Percentiles rank a stretch among this genome's conserved stretches.
phyloP scores from a whole-genome alignment of 1,140 invertebrate genomes.

The Cydia fagiglandana region DNA sequence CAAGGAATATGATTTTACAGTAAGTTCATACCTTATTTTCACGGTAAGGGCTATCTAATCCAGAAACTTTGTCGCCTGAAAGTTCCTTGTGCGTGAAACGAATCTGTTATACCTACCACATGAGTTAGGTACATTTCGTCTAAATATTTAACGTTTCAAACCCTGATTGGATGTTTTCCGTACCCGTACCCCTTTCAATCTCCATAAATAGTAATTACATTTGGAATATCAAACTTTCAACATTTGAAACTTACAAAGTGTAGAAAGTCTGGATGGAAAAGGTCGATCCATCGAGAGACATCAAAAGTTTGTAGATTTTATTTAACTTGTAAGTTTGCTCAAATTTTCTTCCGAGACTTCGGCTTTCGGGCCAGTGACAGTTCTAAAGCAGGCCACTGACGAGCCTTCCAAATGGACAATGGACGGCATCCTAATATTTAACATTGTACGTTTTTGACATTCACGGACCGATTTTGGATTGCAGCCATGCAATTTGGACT shows the following conservation, averaged over 20 bases:
- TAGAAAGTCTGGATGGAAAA: neutral
- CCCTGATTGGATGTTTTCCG: neutral
- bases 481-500: too few species aligned
- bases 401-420: too few species aligned
- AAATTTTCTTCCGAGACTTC: neutral
- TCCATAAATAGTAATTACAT: neutral
- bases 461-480: too few species aligned
- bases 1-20: too few species aligned
- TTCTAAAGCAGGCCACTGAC: too few species aligned
- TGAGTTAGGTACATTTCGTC: neutral
- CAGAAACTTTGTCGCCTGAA: too few species aligned
- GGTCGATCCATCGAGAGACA: neutral
- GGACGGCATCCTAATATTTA: too few species aligned
- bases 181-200: neutral
- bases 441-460: too few species aligned
- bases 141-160: neutral
- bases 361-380: neutral
- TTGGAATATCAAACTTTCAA: neutral
- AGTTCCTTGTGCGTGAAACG: too few species aligned
- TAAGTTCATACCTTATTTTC: too few species aligned
- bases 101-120: too few species aligned
- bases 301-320: neutral
- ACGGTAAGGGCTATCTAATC: too few species aligned
- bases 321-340: slow-evolving; percentile 13
- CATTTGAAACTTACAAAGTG: slow-evolving; percentile 6